Percentiles rank a stretch among this genome's conserved stretches.
phyloP scores from a whole-genome alignment of 2,888 invertebrate genomes.

The Phengaris arion region DNA sequence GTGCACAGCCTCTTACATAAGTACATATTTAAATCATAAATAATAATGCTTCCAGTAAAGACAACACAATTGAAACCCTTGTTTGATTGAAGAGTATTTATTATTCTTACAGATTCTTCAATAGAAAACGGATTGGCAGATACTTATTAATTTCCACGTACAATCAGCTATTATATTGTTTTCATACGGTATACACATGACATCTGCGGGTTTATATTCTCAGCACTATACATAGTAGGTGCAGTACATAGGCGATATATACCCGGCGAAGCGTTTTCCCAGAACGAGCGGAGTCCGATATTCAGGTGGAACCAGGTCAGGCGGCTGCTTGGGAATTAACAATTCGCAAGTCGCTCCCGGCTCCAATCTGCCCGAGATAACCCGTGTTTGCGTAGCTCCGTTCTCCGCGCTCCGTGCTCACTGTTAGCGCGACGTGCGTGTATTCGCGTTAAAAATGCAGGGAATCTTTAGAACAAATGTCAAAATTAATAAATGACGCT shows the following conservation, averaged over 20 bases:
- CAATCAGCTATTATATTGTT: background rate
- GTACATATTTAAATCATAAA: too few species aligned
- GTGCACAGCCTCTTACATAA: too few species aligned
- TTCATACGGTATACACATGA: background rate
- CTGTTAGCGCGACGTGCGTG: background rate
- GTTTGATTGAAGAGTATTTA: too few species aligned
- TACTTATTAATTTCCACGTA: background rate
- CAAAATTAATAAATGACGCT: too few species aligned
- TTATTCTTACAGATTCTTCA: too few species aligned
- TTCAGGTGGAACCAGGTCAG: slow-evolving; percentile 34
- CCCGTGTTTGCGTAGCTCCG: background rate
- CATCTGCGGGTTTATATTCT: background rate
- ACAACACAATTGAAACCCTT: too few species aligned
- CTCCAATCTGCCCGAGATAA: slow-evolving; percentile 14
- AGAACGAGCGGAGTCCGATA: slow-evolving; percentile 35
- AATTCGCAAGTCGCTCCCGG: slow-evolving; percentile 35
- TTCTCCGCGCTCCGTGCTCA: background rate
- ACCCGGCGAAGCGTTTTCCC: slow-evolving; percentile 45
- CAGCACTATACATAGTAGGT: slow-evolving; percentile 25
- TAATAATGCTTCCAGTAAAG: too few species aligned
- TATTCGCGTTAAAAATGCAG: background rate
- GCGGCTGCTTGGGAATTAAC: slow-evolving; percentile 36
- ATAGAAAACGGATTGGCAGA: too few species aligned
- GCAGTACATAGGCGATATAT: slow-evolving; percentile 30
- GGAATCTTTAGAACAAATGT: too few species aligned